These are phyloP conservation scores for Ageneiosus marmoratus DNA, from an alignment of 2,113 vertebrate species.

Conservation along the genomic window DNA sequence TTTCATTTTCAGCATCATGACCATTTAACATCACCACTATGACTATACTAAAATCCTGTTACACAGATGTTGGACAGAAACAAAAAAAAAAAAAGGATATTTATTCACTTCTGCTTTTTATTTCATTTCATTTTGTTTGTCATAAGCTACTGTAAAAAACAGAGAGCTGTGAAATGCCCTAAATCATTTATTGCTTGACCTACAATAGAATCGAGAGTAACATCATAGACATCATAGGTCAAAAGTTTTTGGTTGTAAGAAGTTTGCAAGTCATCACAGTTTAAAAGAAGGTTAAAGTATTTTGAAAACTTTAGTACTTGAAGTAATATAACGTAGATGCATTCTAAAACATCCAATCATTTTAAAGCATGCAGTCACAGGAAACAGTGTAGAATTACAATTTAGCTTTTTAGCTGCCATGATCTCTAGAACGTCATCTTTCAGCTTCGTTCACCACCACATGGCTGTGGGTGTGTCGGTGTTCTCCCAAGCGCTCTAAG, in stretches of 20 bases:
- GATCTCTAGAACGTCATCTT: background rate
- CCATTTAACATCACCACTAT: background rate
- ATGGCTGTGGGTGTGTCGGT: background rate
- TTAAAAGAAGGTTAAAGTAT: background rate
- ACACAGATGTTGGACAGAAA: background rate
- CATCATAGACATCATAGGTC: background rate
- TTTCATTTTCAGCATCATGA: background rate
- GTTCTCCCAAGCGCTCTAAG: background rate
- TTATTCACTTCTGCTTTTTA: background rate
- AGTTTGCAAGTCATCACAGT: background rate
- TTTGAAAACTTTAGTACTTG: background rate
- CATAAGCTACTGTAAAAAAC: background rate
- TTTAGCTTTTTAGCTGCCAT: slow-evolving; percentile 41
- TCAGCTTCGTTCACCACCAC: background rate
- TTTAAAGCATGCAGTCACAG: background rate
- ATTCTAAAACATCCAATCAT: background rate
- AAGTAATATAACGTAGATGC: background rate
- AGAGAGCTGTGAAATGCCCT: slow-evolving; percentile 8
- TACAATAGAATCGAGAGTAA: background rate
- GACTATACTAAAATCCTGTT: background rate
- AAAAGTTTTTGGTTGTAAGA: background rate
- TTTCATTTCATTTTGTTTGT: background rate
- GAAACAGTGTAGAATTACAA: background rate
- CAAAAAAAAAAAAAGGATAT: background rate
- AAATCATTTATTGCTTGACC: background rate